A percentile compares a stretch with the other conserved stretches of the same genome.
phyloP scores from a whole-genome alignment of 2,113 vertebrate species.

The Melanerpes formicivorus region DNA sequence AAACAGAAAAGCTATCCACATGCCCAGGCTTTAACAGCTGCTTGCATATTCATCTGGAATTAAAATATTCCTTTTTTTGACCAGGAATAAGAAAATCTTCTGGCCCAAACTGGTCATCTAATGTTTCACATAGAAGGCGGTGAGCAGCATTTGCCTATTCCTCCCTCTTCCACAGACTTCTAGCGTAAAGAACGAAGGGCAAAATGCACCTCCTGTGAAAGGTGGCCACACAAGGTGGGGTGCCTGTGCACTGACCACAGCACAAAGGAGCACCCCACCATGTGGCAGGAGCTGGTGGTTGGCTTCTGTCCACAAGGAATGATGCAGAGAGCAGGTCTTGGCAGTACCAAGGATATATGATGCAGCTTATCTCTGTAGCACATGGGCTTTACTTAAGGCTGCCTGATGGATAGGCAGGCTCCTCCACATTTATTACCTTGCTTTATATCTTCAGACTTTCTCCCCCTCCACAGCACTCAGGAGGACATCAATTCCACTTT shows the following conservation, averaged over 20 bases:
- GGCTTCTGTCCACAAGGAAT: not conserved
- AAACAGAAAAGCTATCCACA: accelerated
- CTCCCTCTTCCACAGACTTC: accelerated
- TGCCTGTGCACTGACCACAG: not conserved
- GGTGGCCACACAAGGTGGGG: not conserved
- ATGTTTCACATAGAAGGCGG: not conserved
- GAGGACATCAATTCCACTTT: not conserved
- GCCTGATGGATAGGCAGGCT: not conserved
- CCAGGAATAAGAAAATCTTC: not conserved
- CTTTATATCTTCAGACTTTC: not conserved
- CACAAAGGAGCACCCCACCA: not conserved
- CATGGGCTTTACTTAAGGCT: not conserved
- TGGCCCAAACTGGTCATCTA: not conserved
- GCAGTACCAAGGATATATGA: not conserved
- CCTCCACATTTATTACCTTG: not conserved
- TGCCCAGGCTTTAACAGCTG: not conserved
- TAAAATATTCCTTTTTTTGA: not conserved
- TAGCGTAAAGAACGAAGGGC: not conserved
- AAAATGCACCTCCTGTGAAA: not conserved
- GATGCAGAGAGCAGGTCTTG: not conserved
- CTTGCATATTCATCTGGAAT: not conserved
- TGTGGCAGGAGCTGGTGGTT: not conserved
- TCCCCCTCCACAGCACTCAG: not conserved
- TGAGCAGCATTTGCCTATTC: not conserved
- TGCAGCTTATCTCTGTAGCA: not conserved